phyloP scores from a whole-genome alignment of 2,797 vertebrate species.

The Taenioides sp. region DNA sequence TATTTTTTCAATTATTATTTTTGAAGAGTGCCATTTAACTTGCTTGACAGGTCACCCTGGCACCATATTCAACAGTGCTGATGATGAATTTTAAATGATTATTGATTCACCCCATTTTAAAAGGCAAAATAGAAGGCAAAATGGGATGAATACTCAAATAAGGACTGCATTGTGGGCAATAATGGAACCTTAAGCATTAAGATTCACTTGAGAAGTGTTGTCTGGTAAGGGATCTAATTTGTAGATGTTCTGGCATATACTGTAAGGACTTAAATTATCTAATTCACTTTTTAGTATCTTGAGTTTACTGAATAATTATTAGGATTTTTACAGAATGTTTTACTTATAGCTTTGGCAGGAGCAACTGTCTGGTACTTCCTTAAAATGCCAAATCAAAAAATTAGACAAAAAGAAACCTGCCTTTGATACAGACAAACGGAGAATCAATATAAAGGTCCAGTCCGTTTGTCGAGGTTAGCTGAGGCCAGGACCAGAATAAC shows the following conservation, averaged over 20 bases:
- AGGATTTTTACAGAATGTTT: too few relatives aligned
- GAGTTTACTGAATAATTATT: too few relatives aligned
- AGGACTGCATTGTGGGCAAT: too few relatives aligned
- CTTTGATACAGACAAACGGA: background rate
- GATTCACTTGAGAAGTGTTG: too few relatives aligned
- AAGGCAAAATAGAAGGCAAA: background rate
- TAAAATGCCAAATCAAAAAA: background rate
- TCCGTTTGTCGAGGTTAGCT: background rate
- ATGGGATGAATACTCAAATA: background rate
- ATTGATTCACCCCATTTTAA: background rate
- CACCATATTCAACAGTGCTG: background rate
- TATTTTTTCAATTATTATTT: background rate
- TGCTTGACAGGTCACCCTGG: background rate
- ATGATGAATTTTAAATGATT: background rate
- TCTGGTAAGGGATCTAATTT: too few relatives aligned
- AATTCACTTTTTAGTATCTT: too few relatives aligned
- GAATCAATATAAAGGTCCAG: background rate
- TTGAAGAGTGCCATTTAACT: background rate
- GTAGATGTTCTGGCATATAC: too few relatives aligned
- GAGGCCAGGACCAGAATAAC: background rate
- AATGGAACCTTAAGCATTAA: too few relatives aligned
- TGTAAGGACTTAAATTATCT: too few relatives aligned
- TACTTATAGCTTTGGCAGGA: too few relatives aligned
- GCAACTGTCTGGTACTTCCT: too few relatives aligned
- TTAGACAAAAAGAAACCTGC: background rate